These are phyloP conservation scores for Lasioglossum oenotherae DNA, from an alignment of 2,888 invertebrate genomes.

Conservation along the genomic window DNA sequence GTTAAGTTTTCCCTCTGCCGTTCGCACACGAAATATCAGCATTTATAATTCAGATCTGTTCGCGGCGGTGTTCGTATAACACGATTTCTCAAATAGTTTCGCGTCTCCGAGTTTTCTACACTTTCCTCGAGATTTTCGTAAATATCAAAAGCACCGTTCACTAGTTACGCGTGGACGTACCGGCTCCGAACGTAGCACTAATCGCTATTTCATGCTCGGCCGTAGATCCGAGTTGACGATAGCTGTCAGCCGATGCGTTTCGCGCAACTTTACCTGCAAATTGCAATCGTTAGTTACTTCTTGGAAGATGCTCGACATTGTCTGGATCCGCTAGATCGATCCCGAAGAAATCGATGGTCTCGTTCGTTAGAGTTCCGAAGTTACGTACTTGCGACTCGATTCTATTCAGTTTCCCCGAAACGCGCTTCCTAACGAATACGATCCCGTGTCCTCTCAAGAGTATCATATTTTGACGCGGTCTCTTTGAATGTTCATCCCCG, in stretches of 20 bases:
- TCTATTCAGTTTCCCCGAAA: conserved; percentile 21
- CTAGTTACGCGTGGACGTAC: conserved; percentile 8
- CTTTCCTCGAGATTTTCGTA: neutral
- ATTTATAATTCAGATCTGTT: neutral
- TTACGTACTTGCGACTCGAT: conserved; percentile 57
- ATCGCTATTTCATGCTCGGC: neutral
- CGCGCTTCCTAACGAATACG: conserved; percentile 29
- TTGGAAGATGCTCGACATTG: neutral
- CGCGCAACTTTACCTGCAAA: neutral
- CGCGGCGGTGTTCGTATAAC: too few relatives aligned
- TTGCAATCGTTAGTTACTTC: neutral
- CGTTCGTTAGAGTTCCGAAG: neutral
- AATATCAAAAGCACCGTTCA: neutral
- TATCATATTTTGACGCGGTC: conserved; percentile 54
- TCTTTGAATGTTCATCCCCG: conserved; percentile 5
- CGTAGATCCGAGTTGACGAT: neutral
- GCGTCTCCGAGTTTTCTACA: neutral
- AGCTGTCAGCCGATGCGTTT: neutral
- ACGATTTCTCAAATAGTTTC: neutral
- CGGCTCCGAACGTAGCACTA: conserved; percentile 1
- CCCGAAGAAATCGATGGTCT: neutral
- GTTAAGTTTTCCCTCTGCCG: conserved; percentile 18
- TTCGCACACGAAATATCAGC: neutral
- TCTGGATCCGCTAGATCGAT: neutral
- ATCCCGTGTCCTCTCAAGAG: conserved; percentile 25